Evolutionary conservation across 2,113 vertebrate genomes (phyloP).

Genomic region (Thunnus thynnus): DNA sequence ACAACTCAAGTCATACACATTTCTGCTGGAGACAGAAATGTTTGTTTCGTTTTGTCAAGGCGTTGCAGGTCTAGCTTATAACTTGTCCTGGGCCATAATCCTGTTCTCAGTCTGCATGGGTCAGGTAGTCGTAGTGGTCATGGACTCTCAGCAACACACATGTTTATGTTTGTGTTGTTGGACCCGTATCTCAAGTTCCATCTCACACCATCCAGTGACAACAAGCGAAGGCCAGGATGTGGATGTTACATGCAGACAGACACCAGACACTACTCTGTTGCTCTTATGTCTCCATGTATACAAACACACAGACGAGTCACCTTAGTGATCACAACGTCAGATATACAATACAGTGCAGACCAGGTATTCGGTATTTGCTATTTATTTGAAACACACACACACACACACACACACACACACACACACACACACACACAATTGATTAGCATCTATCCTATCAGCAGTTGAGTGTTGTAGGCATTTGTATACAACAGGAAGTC

Average conservation of each 20-base stretch:
- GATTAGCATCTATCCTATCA: neutral
- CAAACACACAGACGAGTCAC: slow-evolving; percentile 52
- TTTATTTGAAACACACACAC: neutral
- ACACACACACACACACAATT: neutral
- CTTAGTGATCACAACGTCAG: slow-evolving; percentile 51
- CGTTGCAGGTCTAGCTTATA: neutral
- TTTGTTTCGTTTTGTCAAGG: neutral
- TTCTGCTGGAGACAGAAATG: neutral
- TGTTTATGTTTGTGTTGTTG: slow-evolving; percentile 43
- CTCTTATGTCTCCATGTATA: slow-evolving; percentile 47
- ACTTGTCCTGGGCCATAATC: neutral
- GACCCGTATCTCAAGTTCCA: slow-evolving; percentile 44
- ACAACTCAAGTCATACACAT: too few species aligned
- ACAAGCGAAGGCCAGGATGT: slow-evolving; percentile 41
- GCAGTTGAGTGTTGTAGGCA: neutral
- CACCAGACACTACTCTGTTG: slow-evolving; percentile 59
- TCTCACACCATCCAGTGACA: slow-evolving; percentile 56
- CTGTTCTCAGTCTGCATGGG: neutral
- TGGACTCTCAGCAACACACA: slow-evolving; percentile 16
- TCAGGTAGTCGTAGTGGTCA: neutral
- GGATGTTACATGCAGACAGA: slow-evolving; percentile 57
- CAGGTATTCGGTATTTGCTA: neutral
- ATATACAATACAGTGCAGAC: slow-evolving; percentile 2
- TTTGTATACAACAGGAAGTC: slow-evolving; percentile 13
- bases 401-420: neutral